Conservation (phyloP, 2,888 invertebrate species). For the Nesidiocoris tenuis region DNA sequence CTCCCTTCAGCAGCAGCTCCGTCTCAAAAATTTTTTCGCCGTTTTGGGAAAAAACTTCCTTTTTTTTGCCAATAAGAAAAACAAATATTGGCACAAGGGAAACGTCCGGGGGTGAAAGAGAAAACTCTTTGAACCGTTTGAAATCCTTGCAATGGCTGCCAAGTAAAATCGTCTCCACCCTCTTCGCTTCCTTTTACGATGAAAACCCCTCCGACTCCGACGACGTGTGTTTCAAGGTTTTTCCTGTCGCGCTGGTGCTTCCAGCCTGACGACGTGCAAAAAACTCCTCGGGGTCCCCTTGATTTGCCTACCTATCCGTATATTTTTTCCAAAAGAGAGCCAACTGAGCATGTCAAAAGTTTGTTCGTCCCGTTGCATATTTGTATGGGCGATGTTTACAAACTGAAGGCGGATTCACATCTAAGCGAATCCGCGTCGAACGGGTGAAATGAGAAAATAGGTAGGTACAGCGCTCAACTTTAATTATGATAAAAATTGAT, state of each 20-base stretch:
- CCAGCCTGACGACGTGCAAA: too few relatives aligned
- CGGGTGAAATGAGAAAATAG: too few relatives aligned
- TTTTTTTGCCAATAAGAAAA: constrained; percentile 41
- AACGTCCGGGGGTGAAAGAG: constrained; percentile 20
- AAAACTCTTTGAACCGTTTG: constrained; percentile 23
- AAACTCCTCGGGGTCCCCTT: background rate
- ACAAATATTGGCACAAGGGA: constrained; percentile 36
- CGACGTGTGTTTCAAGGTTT: background rate
- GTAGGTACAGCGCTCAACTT: too few relatives aligned
- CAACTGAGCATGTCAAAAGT: too few relatives aligned
- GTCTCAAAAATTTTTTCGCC: background rate
- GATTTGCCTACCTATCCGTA: background rate
- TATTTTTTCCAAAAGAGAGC: too few relatives aligned
- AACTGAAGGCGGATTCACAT: too few relatives aligned
- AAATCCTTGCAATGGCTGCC: background rate
- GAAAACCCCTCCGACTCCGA: background rate
- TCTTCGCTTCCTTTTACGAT: background rate
- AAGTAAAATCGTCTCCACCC: background rate
- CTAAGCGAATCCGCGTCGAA: too few relatives aligned
- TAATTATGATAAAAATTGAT: too few relatives aligned
- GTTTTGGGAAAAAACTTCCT: constrained; percentile 10
- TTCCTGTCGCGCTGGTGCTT: background rate
- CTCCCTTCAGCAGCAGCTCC: background rate
- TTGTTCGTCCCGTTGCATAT: too few relatives aligned
- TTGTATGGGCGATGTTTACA: too few relatives aligned